Percentiles rank a stretch among this genome's conserved stretches.
Conservation (phyloP, 2,113 vertebrate genomes). For the Syrmaticus mikado region DNA sequence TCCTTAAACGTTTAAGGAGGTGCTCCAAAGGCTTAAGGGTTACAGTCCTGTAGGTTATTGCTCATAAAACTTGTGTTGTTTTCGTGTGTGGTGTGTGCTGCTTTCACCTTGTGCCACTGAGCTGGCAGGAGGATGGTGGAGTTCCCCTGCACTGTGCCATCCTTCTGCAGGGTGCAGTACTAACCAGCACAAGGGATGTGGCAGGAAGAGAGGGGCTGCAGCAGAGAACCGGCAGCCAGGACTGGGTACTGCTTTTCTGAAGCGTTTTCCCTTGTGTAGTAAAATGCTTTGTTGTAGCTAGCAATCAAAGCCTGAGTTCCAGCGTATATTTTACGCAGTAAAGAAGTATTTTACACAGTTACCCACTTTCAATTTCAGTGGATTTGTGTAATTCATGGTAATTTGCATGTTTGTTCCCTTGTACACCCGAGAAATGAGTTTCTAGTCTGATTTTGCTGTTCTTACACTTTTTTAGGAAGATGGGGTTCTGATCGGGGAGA, state of each 20-base stretch:
- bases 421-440: background rate
- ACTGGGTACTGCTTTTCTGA: background rate
- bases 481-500: background rate
- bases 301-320: background rate
- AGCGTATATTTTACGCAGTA: background rate
- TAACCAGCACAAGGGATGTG: accelerated
- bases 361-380: background rate
- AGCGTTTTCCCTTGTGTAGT: background rate
- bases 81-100: accelerated
- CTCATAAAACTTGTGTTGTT: background rate
- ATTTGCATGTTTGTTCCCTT: background rate
- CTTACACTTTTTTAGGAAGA: background rate
- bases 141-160: background rate
- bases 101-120: background rate
- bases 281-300: background rate
- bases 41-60: background rate
- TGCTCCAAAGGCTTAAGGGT: background rate
- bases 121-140: background rate
- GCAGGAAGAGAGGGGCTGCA: background rate
- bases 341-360: background rate
- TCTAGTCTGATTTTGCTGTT: background rate
- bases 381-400: background rate
- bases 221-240: background rate
- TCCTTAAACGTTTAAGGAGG: background rate
- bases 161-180: background rate